Conservation (phyloP, 2,888 invertebrate species). For the Xylophagus ater region DNA sequence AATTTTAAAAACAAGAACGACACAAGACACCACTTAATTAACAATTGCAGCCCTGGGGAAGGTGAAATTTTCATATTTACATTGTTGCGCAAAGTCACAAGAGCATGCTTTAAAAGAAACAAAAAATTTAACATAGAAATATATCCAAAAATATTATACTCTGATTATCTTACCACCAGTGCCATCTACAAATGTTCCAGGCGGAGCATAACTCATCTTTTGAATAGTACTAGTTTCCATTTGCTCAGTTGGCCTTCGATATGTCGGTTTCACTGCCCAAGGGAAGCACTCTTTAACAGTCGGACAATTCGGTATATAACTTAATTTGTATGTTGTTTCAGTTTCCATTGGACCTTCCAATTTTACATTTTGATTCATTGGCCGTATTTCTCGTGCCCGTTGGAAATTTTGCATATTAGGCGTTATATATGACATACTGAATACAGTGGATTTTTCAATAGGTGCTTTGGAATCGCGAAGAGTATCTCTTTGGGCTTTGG, state of each 20-base stretch:
- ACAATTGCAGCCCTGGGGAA: conserved; percentile 12
- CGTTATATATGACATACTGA: conserved; percentile 21
- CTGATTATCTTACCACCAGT: background rate
- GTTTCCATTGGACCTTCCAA: conserved; percentile 31
- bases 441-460: conserved; percentile 34
- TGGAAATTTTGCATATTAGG: background rate
- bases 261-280: conserved; percentile 29
- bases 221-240: conserved; percentile 47
- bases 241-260: conserved; percentile 28
- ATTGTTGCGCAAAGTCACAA: conserved; percentile 2
- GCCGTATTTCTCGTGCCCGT: conserved; percentile 8
- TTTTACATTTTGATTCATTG: conserved; percentile 5
- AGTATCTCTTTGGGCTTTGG: conserved; percentile 26
- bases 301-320: conserved; percentile 41
- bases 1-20: too few species aligned
- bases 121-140: background rate
- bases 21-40: too few species aligned
- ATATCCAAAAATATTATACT: background rate
- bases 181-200: conserved; percentile 29
- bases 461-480: conserved; percentile 27
- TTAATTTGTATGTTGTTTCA: conserved; percentile 47
- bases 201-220: conserved; percentile 49
- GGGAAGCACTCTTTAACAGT: conserved; percentile 30
- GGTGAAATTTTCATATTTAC: conserved; percentile 4
- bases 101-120: background rate